phyloP scores from a whole-genome alignment of 2,797 vertebrate genomes.

The Sparidentex hasta region DNA sequence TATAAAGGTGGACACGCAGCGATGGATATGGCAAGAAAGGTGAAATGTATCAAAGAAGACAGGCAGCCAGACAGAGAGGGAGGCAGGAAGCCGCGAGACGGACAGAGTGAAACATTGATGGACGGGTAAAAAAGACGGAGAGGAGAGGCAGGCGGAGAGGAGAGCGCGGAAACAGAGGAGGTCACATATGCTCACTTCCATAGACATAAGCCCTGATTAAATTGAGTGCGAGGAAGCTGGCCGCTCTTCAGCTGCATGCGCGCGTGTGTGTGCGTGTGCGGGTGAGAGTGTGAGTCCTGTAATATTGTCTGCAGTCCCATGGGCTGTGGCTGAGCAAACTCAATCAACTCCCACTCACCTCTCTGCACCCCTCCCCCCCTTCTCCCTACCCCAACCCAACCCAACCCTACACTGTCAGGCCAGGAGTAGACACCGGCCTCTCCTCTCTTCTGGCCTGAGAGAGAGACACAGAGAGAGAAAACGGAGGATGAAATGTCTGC shows the following conservation, averaged over 20 bases:
- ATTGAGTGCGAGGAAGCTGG: conserved; percentile 81
- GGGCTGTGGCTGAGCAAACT: conserved; percentile 84
- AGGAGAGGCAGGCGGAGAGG: conserved; percentile 39
- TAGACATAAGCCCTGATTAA: conserved; percentile 84
- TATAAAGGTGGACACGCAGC: background rate
- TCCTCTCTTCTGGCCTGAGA: conserved; percentile 60
- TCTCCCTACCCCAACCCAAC: too few species aligned
- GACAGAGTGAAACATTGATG: conserved; percentile 53
- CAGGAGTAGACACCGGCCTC: conserved; percentile 66
- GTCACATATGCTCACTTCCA: conserved; percentile 83
- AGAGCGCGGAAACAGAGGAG: conserved; percentile 63
- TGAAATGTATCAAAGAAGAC: conserved; percentile 37
- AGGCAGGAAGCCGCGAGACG: conserved; percentile 29
- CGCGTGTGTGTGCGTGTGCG: conserved; percentile 28
- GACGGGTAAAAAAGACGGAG: conserved; percentile 43
- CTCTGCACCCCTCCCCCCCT: conserved; percentile 64
- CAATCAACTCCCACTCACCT: conserved; percentile 86
- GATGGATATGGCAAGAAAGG: conserved; percentile 1
- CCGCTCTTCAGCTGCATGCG: conserved; percentile 57
- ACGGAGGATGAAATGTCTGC: conserved; percentile 21
- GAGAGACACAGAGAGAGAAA: conserved; percentile 21
- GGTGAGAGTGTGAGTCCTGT: conserved; percentile 72
- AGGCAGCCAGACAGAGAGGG: conserved; percentile 9
- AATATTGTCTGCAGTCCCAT: conserved; percentile 83
- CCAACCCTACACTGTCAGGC: conserved; percentile 61